Evolutionary conservation across 2,888 invertebrate species (phyloP), one percentile per base, ranked within the genome.

Genomic region (Shargacucullia verbasci): DNA sequence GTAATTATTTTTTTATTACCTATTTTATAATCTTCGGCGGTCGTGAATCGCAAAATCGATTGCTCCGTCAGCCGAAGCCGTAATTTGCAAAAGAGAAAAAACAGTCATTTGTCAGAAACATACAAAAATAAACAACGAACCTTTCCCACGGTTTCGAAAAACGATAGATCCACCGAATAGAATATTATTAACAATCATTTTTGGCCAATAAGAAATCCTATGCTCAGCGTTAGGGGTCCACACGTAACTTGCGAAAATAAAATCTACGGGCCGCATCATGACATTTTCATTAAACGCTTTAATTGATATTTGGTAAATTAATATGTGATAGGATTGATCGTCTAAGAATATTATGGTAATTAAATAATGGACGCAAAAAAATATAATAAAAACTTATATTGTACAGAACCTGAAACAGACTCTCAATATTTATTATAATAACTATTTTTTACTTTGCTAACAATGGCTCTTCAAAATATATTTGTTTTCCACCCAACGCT

Each of bases 11-110:
- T 82, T 78, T 71, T 72, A 60, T 77, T 81, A 76, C 70, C 71
- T 71, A 71, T 76, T 80, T 78, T 81, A 79, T 79, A 79, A 73
- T 79, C 71, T 70, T 73, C 69, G 54, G 13, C 66, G 69, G 77
- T 85, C 80, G 82, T 85, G 83, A 87, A 80, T 83, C 82, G 86
- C 86, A 86, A 81, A 86, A 86, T 84, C 67, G 84, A 88, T 88
- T 85, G 87, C 82, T 82, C 81, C 74, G 78, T 80, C 86, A 81
- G 80, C 82, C 85, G 82, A 71, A 80, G 80, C 83, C 53, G 78
- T 76, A 73, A 82, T 85, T 86, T 84, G 84, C 84, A 83, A 85
- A 88, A 87, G 83, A 85, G 72, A 76, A 71, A 87, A 87, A 86
- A 84, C 75, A 71, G 77, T 72, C 76, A 81, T 76, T 78, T 74